Evolutionary conservation across 2,797 vertebrate genomes (phyloP), one percentile per base, ranked within the genome.

Genomic region (Anabacerthia variegaticeps): DNA sequence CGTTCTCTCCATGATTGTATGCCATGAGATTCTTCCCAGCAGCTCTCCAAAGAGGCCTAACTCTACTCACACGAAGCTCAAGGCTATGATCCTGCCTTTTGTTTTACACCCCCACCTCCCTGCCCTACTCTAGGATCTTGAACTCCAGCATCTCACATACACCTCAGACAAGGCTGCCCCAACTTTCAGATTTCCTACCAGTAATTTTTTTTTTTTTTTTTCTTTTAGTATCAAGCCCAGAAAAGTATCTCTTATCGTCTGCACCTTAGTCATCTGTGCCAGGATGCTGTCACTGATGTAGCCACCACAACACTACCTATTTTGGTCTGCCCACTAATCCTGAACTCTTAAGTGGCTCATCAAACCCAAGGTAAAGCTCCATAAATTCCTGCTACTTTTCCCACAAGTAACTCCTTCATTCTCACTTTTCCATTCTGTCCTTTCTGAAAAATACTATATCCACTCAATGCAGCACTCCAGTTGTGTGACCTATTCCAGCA

Each of bases 331-430:
- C 48, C 48, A 30, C 14, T 62, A 46, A 77, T 37, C 20, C 34
- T 30, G 20, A 66, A 7, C 20, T 56, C 4, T 12, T 22, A 56
- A 15, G 30, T 36, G 24, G 26, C 41, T 71, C 22, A 28, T 43
- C 3, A 10, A 41, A 1, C 7, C 8, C 41, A 30, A 55, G 12
- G 16, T 7, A 75, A 16, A 65, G 1, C 5, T 66, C 69, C 15
- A 30, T 37, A 2, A 30, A 44, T 80, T 56, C 14, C n/a, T 9
- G 2, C 14, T 67, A 12, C 5, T 67, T 12, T 56, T 37, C 34
- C 37, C 18, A 19, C 52, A 7, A 6, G 3, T 2, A 5, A n/a
- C 30, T n/a, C 26, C 3, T 3, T 51, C 10, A 9, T 20, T 30
- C 30, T 61, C 22, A 32, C 6, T 39, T 80, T 34, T 27, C 22